Conservation (phyloP, 2,888 invertebrate species). For the Caenorhabditis imperialis region DNA sequence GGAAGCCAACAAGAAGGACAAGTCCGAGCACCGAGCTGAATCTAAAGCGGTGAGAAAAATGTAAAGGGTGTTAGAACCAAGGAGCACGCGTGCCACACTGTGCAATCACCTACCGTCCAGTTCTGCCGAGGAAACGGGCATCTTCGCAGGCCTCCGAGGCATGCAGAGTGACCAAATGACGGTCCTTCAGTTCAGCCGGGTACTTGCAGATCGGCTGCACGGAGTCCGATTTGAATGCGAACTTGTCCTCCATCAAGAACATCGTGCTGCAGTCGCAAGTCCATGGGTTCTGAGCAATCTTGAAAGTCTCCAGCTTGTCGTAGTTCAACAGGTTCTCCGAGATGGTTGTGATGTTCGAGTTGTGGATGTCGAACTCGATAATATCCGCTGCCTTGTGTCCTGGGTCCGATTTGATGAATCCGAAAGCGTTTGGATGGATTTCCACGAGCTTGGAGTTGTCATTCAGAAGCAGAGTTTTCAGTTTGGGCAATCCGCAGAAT, state of each 20-base stretch:
- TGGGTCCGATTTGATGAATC: slow-evolving; percentile 36
- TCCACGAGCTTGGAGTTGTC: slow-evolving; percentile 34
- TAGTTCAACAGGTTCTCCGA: slow-evolving; percentile 50
- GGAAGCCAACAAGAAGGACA: slow-evolving; percentile 21
- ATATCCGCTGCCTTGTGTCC: slow-evolving; percentile 30
- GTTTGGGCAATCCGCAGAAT: slow-evolving; percentile 59
- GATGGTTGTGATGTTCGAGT: slow-evolving; percentile 45
- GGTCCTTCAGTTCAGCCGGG: slow-evolving; percentile 25
- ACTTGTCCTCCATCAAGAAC: slow-evolving; percentile 48
- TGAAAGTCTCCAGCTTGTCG: slow-evolving; percentile 38
- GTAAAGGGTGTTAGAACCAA: slow-evolving; percentile 13
- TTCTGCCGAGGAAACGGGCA: slow-evolving; percentile 29
- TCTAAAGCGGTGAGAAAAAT: slow-evolving; percentile 20
- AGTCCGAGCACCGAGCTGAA: slow-evolving; percentile 37
- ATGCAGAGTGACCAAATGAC: slow-evolving; percentile 26
- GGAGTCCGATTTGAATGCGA: slow-evolving; percentile 40
- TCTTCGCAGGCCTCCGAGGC: slow-evolving; percentile 40
- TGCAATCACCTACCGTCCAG: slow-evolving; percentile 21
- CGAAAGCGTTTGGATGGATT: slow-evolving; percentile 63
- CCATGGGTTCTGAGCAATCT: slow-evolving; percentile 52
- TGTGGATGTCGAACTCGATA: slow-evolving; percentile 29
- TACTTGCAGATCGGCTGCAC: slow-evolving; percentile 29
- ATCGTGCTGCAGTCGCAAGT: slow-evolving; percentile 57
- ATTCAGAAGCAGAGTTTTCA: slow-evolving; percentile 40
- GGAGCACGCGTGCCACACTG: background rate